Conservation (phyloP, 1,140 invertebrate genomes). For the Aphelenchoides besseyi region DNA sequence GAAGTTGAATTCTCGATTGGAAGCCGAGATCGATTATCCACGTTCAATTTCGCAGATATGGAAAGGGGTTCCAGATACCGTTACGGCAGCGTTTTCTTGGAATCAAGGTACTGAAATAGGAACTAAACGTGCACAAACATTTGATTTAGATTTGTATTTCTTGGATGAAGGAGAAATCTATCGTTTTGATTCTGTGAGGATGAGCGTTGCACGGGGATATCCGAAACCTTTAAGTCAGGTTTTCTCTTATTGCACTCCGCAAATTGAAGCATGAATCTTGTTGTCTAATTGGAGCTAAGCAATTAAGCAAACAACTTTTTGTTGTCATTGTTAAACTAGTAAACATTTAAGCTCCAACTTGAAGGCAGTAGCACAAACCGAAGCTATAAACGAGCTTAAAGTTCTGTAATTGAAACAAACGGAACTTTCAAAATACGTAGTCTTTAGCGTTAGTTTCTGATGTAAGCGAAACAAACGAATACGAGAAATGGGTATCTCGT, state of each 20-base stretch:
- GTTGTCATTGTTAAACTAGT: too few relatives aligned
- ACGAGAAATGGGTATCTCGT: too few relatives aligned
- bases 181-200: neutral
- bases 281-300: neutral
- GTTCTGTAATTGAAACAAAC: too few relatives aligned
- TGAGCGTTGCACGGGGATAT: neutral
- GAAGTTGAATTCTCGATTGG: neutral
- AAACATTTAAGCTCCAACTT: too few relatives aligned
- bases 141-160: slow-evolving; percentile 5
- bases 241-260: neutral
- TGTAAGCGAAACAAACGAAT: too few relatives aligned
- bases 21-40: slow-evolving; percentile 14
- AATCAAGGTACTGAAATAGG: neutral
- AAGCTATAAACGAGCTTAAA: too few relatives aligned
- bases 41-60: slow-evolving; percentile 4
- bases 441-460: too few relatives aligned
- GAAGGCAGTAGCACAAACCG: too few relatives aligned
- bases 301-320: too few relatives aligned
- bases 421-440: too few relatives aligned
- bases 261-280: neutral
- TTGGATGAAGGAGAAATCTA: slow-evolving; percentile 7
- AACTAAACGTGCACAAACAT: neutral
- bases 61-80: slow-evolving; percentile 5
- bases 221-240: neutral
- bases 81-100: slow-evolving; percentile 15